A percentile compares a stretch with the other conserved stretches of the same genome.
These are phyloP conservation scores for Drosophila borborema DNA, from an alignment of 2,888 invertebrate genomes.

Conservation along the genomic window DNA sequence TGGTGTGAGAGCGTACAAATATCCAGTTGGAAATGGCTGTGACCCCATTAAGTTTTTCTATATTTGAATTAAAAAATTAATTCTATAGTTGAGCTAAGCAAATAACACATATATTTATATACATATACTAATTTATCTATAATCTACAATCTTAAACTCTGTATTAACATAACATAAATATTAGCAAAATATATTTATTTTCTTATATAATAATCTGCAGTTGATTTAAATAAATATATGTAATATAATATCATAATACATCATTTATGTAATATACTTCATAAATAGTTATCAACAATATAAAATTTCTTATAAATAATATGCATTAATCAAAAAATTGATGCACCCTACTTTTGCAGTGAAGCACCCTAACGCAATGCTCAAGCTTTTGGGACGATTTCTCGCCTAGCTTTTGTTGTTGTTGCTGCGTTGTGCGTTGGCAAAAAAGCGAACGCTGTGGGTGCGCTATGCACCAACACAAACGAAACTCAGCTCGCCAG, in stretches of 20 bases:
- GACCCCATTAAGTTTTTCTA: not conserved
- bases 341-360: slow-evolving; percentile 47
- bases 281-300: not conserved
- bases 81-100: not conserved
- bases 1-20: not conserved
- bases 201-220: too few species aligned
- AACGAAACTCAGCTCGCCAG: slow-evolving; percentile 12
- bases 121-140: too few species aligned
- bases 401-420: slow-evolving; percentile 35
- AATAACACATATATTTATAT: not conserved
- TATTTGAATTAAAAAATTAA: not conserved
- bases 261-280: too few species aligned
- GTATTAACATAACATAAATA: too few species aligned
- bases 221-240: too few species aligned
- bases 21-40: not conserved
- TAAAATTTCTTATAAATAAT: not conserved
- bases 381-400: slow-evolving; percentile 54
- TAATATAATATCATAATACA: too few species aligned
- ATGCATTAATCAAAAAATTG: not conserved
- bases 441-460: slow-evolving; percentile 44
- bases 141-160: too few species aligned
- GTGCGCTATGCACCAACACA: slow-evolving; percentile 41
- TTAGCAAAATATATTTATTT: too few species aligned
- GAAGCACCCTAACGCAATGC: slow-evolving; percentile 51
- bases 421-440: slow-evolving; percentile 7